These are phyloP conservation scores for Tenthredo scrophulariae DNA, from an alignment of 2,888 invertebrate genomes.

Conservation along the genomic window DNA sequence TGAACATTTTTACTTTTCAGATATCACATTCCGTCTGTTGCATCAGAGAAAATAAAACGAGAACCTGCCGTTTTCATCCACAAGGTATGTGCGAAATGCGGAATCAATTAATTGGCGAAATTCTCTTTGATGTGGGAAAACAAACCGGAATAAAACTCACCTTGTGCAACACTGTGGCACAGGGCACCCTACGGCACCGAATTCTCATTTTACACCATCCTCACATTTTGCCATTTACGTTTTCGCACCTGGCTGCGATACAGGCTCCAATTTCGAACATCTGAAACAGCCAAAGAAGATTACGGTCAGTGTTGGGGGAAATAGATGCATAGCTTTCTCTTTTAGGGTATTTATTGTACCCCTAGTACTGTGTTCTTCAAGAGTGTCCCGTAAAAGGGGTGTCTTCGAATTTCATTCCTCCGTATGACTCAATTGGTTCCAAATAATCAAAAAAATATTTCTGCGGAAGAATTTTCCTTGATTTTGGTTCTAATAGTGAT, in stretches of 20 bases:
- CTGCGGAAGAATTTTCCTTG: too few relatives aligned
- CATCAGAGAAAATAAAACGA: background rate
- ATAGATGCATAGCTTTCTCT: background rate
- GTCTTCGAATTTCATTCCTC: too few relatives aligned
- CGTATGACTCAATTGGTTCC: too few relatives aligned
- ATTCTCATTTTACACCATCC: conserved; percentile 30
- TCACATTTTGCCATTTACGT: conserved; percentile 29
- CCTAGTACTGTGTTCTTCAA: too few relatives aligned
- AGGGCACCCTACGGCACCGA: conserved; percentile 38
- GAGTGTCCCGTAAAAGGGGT: too few relatives aligned
- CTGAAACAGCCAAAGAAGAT: conserved; percentile 11
- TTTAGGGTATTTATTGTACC: background rate
- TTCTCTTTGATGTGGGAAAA: background rate
- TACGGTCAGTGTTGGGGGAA: background rate
- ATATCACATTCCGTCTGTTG: background rate
- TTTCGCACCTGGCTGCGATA: background rate
- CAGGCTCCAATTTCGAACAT: conserved; percentile 18
- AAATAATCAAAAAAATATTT: too few relatives aligned
- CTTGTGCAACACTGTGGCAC: conserved; percentile 33
- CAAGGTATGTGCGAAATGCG: background rate
- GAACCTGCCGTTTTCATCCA: background rate
- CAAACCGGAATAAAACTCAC: background rate
- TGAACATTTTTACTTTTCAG: conserved; percentile 8
- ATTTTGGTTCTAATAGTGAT: too few relatives aligned
- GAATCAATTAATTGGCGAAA: background rate